phyloP scores from a whole-genome alignment of 1,140 invertebrate genomes.

The Caenorhabditis tropicalis region DNA sequence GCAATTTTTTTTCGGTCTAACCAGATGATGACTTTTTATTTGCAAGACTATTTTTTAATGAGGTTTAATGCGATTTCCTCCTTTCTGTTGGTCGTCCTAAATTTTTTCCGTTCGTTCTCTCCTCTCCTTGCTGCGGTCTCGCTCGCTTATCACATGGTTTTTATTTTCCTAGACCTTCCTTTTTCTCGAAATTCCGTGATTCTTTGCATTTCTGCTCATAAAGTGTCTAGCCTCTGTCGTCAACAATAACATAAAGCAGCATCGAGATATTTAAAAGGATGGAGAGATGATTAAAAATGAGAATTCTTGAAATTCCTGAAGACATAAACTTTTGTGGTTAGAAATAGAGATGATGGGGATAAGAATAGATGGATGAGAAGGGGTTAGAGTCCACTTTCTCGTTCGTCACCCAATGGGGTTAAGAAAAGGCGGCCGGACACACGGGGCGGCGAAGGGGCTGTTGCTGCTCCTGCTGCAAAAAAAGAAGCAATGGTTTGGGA shows the following conservation, averaged over 20 bases:
- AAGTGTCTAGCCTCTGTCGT: not conserved
- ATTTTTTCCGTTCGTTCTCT: not conserved
- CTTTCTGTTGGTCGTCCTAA: not conserved
- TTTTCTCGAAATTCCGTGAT: not conserved
- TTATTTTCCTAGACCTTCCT: too few relatives aligned
- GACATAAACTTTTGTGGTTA: too few relatives aligned
- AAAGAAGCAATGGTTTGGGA: not conserved
- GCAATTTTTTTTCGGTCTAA: not conserved
- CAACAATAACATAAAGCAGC: not conserved
- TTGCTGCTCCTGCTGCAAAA: not conserved
- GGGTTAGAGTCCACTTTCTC: too few relatives aligned
- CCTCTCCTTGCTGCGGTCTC: too few relatives aligned
- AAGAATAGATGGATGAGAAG: not conserved
- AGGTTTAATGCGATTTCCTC: conserved; percentile 72
- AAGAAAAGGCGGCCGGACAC: not conserved
- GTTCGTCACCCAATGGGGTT: not conserved
- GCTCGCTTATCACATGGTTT: not conserved
- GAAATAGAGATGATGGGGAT: too few relatives aligned
- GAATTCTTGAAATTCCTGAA: too few relatives aligned
- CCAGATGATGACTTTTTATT: not conserved
- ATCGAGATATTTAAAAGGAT: too few relatives aligned
- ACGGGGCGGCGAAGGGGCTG: not conserved
- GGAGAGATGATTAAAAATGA: too few relatives aligned
- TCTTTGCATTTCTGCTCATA: not conserved
- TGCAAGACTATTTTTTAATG: not conserved